phyloP scores from a whole-genome alignment of 2,113 vertebrate genomes.

The Mus pahari region DNA sequence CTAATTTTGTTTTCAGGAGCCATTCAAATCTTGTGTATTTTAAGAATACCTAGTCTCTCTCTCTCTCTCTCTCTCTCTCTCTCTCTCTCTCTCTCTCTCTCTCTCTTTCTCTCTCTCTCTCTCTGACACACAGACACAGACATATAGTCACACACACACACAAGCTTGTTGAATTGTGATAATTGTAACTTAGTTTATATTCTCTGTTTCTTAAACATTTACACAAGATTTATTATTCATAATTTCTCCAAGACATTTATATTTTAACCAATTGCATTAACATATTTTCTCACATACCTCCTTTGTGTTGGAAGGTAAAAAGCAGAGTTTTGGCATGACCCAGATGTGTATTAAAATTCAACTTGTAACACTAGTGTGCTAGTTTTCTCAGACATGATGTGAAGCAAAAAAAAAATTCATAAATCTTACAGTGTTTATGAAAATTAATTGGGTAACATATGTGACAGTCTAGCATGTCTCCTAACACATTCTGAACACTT shows the following conservation, averaged over 20 bases:
- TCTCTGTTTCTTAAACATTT: not conserved
- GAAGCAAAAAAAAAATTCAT: not conserved
- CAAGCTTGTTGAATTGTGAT: not conserved
- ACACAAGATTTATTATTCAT: not conserved
- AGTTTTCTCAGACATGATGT: not conserved
- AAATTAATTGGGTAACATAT: not conserved
- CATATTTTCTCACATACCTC: not conserved
- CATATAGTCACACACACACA: not conserved
- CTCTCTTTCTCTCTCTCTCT: too few relatives aligned
- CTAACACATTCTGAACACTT: not conserved
- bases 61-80: too few relatives aligned
- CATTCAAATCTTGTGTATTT: not conserved
- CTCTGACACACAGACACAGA: not conserved
- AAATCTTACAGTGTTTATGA: not conserved
- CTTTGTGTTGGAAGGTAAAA: not conserved
- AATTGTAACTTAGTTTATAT: not conserved
- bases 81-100: too few relatives aligned
- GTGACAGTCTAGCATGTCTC: not conserved
- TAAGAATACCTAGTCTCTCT: not conserved
- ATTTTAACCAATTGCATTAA: not conserved
- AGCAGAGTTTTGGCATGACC: not conserved
- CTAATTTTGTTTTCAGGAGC: not conserved
- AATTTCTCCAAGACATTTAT: not conserved
- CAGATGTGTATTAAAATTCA: constrained; percentile 28
- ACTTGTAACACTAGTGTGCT: not conserved